Percentiles rank a stretch among this genome's conserved stretches.
Evolutionary conservation across 2,113 vertebrate genomes (phyloP).

Genomic region (Ammodytes dubius): DNA sequence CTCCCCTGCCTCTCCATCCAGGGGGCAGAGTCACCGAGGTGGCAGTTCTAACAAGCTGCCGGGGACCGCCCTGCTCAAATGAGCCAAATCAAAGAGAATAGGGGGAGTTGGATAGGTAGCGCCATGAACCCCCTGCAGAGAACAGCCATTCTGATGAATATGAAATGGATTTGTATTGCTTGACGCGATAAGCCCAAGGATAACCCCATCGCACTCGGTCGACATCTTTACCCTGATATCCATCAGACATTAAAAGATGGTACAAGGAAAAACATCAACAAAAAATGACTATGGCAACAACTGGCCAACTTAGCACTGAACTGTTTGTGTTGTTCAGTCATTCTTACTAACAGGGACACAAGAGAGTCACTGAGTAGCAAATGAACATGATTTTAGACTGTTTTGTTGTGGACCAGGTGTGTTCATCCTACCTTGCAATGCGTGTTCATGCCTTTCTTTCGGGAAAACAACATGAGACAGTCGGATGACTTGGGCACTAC

Average conservation of each 20-base stretch:
- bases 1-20: slow-evolving; percentile 73
- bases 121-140: slow-evolving; percentile 83
- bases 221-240: slow-evolving; percentile 61
- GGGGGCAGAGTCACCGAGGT: slow-evolving; percentile 86
- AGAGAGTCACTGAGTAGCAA: slow-evolving; percentile 41
- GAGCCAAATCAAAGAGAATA: slow-evolving; percentile 89
- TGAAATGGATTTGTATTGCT: slow-evolving; percentile 86
- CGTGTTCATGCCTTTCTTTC: slow-evolving; percentile 37
- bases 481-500: slow-evolving; percentile 45
- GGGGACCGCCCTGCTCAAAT: slow-evolving; percentile 85
- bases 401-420: slow-evolving; percentile 46
- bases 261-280: slow-evolving; percentile 54
- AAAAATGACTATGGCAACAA: slow-evolving; percentile 41
- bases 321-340: slow-evolving; percentile 16
- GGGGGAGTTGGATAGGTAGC: slow-evolving; percentile 83
- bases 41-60: slow-evolving; percentile 88
- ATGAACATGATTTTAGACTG: slow-evolving; percentile 40
- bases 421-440: slow-evolving; percentile 32
- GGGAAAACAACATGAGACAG: slow-evolving; percentile 42
- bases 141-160: slow-evolving; percentile 86
- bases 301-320: slow-evolving; percentile 34
- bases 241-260: slow-evolving; percentile 65
- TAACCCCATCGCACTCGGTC: slow-evolving; percentile 70
- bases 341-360: slow-evolving; percentile 22
- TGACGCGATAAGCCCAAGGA: slow-evolving; percentile 85